phyloP scores from a whole-genome alignment of 2,113 vertebrate species.

The Kryptolebias marmoratus region DNA sequence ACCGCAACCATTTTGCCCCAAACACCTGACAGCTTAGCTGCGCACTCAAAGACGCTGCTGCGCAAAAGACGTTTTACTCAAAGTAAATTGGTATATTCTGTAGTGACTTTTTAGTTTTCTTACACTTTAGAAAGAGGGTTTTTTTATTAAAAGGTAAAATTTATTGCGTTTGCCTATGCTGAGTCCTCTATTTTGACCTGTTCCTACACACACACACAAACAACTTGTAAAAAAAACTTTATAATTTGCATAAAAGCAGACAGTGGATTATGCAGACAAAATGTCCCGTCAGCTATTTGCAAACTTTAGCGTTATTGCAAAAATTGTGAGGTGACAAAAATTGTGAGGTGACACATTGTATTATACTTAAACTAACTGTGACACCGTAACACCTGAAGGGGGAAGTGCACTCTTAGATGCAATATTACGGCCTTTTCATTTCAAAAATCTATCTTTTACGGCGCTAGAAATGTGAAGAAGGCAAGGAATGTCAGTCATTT shows the following conservation, averaged over 20 bases:
- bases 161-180: conserved; percentile 25
- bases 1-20: conserved; percentile 13
- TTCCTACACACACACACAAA: conserved; percentile 14
- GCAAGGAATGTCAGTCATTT: background rate
- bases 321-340: conserved; percentile 31
- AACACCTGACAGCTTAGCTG: conserved; percentile 4
- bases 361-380: background rate
- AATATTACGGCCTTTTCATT: background rate
- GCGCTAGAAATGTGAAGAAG: no score
- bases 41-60: conserved; percentile 3
- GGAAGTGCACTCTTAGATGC: conserved; percentile 1
- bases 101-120: background rate
- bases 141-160: conserved; percentile 42
- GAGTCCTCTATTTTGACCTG: conserved; percentile 43
- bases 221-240: conserved; percentile 26
- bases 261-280: conserved; percentile 54
- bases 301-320: conserved; percentile 36
- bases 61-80: conserved; percentile 30
- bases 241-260: conserved; percentile 62
- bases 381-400: background rate
- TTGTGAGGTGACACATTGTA: conserved; percentile 38
- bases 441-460: no score
- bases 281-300: conserved; percentile 49
- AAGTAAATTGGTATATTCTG: conserved; percentile 1
- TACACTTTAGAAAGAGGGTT: conserved; percentile 5